Percentiles rank a stretch among this genome's conserved stretches.
phyloP scores from a whole-genome alignment of 2,113 vertebrate species.

The Coryphaenoides rupestris region DNA sequence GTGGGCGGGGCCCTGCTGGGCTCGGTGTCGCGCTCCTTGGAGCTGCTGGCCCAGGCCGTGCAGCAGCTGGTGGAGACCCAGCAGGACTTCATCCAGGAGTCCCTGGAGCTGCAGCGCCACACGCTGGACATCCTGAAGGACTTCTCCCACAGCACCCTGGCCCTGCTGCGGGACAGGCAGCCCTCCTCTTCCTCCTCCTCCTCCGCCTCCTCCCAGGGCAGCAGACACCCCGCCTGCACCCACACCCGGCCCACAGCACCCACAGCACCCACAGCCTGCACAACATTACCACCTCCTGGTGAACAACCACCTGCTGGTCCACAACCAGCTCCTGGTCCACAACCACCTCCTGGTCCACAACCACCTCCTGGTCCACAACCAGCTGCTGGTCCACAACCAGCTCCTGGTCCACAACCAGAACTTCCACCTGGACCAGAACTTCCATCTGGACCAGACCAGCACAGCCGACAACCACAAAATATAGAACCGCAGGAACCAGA shows the following conservation, averaged over 20 bases:
- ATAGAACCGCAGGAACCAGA: too few relatives aligned
- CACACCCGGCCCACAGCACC: background rate
- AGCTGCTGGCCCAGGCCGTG: slow-evolving; percentile 64
- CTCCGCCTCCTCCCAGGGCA: background rate
- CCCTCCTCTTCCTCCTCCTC: slow-evolving; percentile 25
- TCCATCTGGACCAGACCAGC: too few relatives aligned
- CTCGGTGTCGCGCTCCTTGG: slow-evolving; percentile 69
- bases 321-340: too few relatives aligned
- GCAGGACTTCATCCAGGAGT: slow-evolving; percentile 71
- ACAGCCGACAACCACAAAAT: too few relatives aligned
- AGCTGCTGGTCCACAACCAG: too few relatives aligned
- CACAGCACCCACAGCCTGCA: too few relatives aligned
- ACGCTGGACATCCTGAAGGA: slow-evolving; percentile 67
- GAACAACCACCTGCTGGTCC: too few relatives aligned
- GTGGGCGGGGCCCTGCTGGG: slow-evolving; percentile 63
- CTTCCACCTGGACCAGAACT: too few relatives aligned
- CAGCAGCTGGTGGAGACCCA: slow-evolving; percentile 72
- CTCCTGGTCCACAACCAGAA: too few relatives aligned
- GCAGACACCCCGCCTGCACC: background rate
- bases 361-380: too few relatives aligned
- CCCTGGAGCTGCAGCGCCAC: slow-evolving; percentile 69
- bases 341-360: too few relatives aligned
- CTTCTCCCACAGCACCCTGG: slow-evolving; percentile 66
- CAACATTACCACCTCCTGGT: too few relatives aligned
- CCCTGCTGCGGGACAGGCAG: slow-evolving; percentile 64